These are phyloP conservation scores for Aporrectodea caliginosa DNA, from an alignment of 1,140 invertebrate genomes.

Conservation along the genomic window DNA sequence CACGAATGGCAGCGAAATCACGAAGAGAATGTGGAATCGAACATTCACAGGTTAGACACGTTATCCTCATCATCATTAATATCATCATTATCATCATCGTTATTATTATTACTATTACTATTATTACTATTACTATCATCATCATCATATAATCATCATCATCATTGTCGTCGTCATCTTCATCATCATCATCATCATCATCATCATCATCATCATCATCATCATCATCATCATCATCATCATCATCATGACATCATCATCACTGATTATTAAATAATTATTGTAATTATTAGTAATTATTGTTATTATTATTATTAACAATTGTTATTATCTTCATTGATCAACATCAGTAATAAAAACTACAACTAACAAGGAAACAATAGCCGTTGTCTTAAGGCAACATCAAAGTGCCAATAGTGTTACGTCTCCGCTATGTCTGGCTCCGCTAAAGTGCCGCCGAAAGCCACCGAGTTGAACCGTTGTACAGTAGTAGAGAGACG, in stretches of 20 bases:
- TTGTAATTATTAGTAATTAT: no score
- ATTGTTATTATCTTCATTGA: no score
- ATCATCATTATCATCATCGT: not conserved
- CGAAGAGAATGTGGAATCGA: conserved; percentile 70
- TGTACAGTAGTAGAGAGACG: no score
- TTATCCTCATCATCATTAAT: not conserved
- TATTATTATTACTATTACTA: no score
- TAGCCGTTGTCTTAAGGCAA: not conserved
- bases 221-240: conserved; percentile 25
- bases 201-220: conserved; percentile 33
- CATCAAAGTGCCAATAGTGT: conserved; percentile 23
- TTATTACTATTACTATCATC: not conserved
- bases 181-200: conserved; percentile 27
- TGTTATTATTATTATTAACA: no score
- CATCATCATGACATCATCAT: conserved; percentile 19
- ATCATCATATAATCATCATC: not conserved
- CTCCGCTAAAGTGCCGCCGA: no score
- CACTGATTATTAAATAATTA: no score
- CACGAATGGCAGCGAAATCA: conserved; percentile 49
- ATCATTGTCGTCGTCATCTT: conserved; percentile 22
- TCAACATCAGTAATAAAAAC: no score
- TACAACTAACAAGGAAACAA: not conserved
- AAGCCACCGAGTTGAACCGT: no score
- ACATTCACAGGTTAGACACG: conserved; percentile 68
- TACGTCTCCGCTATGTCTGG: no score